phyloP scores from a whole-genome alignment of 1,140 invertebrate genomes.

The Drosophila asahinai region DNA sequence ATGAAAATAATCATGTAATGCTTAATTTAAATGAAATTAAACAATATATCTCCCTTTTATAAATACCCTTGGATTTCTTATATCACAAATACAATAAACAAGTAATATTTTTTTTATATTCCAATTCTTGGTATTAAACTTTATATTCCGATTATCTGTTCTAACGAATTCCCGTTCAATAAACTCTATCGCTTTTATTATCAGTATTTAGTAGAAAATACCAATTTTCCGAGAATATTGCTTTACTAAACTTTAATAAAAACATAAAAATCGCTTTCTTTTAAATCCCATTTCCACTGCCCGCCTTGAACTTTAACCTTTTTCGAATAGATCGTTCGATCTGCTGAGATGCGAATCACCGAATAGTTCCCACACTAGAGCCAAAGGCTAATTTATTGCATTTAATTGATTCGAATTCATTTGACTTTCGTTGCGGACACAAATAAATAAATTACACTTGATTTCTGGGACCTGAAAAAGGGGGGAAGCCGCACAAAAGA shows the following conservation, averaged over 20 bases:
- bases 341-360: background rate
- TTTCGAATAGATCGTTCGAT: conserved; percentile 6
- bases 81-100: background rate
- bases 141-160: too few species aligned
- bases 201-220: background rate
- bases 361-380: conserved; percentile 20
- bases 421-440: conserved; percentile 33
- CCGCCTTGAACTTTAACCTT: conserved; percentile 51
- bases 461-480: background rate
- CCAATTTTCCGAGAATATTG: background rate
- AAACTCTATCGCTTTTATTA: background rate
- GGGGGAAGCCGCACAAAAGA: conserved; percentile 48
- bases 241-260: too few species aligned
- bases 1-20: too few species aligned
- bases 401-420: conserved; percentile 72
- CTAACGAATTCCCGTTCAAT: too few species aligned
- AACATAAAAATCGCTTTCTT: too few species aligned
- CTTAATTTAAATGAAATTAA: too few species aligned
- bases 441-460: conserved; percentile 39
- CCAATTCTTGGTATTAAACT: too few species aligned
- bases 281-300: background rate
- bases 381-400: conserved; percentile 62
- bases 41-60: too few species aligned
- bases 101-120: too few species aligned
- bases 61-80: background rate